These are phyloP conservation scores for Muscidifurax raptorellus DNA, from an alignment of 1,140 invertebrate species.

Conservation along the genomic window DNA sequence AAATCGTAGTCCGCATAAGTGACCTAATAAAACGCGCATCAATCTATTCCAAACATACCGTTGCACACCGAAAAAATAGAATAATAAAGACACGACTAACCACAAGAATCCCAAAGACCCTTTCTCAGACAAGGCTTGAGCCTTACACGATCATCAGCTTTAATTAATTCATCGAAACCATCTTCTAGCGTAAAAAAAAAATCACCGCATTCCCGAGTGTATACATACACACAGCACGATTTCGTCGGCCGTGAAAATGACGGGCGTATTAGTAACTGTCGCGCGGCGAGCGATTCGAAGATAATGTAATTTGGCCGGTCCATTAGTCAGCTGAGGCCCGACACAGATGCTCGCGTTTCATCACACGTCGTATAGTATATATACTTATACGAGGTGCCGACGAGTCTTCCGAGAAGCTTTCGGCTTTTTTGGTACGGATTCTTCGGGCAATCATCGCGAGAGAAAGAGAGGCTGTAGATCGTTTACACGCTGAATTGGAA, in stretches of 20 bases:
- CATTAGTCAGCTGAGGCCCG: conserved; percentile 58
- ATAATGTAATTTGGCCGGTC: conserved; percentile 60
- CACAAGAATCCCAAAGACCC: too few species aligned
- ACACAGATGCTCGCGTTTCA: conserved; percentile 28
- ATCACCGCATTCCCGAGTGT: not conserved
- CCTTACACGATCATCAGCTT: conserved; percentile 32
- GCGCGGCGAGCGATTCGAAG: conserved; percentile 53
- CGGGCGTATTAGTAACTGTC: conserved; percentile 47
- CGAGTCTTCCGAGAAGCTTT: conserved; percentile 26
- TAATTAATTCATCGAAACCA: conserved; percentile 35
- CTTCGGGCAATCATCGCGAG: conserved; percentile 18
- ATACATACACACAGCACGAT: not conserved
- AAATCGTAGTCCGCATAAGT: too few species aligned
- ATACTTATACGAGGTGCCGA: not conserved
- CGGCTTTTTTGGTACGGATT: not conserved
- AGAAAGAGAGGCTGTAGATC: not conserved
- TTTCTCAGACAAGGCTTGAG: not conserved
- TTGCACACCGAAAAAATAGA: not conserved
- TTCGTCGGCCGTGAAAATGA: not conserved
- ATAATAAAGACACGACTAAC: not conserved
- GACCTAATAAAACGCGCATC: not conserved
- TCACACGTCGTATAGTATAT: conserved; percentile 5
- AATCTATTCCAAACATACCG: not conserved
- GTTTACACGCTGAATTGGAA: conserved; percentile 45
- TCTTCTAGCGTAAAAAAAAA: not conserved